phyloP scores from a whole-genome alignment of 2,888 invertebrate species.

The Pristionchus arcanus region DNA sequence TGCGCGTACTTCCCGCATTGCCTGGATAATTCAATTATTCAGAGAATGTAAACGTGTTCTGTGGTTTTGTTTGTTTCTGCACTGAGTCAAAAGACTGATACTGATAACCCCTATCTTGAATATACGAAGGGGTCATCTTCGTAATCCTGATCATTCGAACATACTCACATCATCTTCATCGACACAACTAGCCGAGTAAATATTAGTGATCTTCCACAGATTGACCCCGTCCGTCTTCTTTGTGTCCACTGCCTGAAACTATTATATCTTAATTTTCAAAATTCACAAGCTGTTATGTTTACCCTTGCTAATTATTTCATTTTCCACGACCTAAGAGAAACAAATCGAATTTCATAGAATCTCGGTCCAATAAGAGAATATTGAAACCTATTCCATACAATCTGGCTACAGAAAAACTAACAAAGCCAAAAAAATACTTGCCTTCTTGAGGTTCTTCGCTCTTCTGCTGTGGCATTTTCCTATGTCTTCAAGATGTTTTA shows the following conservation, averaged over 20 bases:
- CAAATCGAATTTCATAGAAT: not conserved
- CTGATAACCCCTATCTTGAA: no score
- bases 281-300: not conserved
- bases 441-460: conserved; percentile 57
- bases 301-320: not conserved
- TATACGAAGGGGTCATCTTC: not conserved
- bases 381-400: not conserved
- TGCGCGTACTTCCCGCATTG: conserved; percentile 59
- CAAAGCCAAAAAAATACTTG: not conserved
- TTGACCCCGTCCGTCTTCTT: conserved; percentile 58
- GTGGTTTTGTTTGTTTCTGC: not conserved
- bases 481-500: conserved; percentile 59
- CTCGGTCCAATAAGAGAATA: not conserved
- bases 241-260: conserved; percentile 51
- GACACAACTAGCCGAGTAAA: conserved; percentile 58
- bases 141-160: not conserved
- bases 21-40: conserved; percentile 44
- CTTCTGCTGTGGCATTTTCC: conserved; percentile 52
- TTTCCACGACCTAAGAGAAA: not conserved
- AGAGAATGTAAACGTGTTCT: not conserved
- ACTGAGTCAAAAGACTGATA: no score
- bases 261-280: not conserved
- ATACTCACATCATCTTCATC: conserved; percentile 58
- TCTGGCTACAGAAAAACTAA: not conserved
- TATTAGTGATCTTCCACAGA: conserved; percentile 61